These are phyloP conservation scores for Rallus crepitans DNA, from an alignment of 2,797 vertebrate species.

Conservation along the genomic window DNA sequence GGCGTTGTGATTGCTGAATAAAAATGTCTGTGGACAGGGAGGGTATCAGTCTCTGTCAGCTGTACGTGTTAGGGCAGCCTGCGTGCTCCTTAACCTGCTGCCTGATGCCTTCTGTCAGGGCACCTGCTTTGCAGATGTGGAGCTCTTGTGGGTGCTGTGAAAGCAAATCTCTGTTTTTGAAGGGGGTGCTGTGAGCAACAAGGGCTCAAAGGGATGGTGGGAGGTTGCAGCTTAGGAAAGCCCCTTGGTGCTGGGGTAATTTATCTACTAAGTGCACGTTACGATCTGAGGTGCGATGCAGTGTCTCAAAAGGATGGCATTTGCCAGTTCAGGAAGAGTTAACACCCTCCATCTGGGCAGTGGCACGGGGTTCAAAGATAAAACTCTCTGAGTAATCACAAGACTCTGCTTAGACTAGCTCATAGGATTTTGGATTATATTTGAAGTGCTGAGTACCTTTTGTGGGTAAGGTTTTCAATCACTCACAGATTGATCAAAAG, in stretches of 20 bases:
- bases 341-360: not conserved
- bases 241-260: not conserved
- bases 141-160: not conserved
- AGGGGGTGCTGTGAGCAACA: not conserved
- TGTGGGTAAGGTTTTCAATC: constrained; percentile 56
- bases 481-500: not conserved
- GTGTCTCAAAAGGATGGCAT: not conserved
- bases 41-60: not conserved
- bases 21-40: not conserved
- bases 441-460: constrained; percentile 10
- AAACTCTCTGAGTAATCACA: not conserved
- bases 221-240: not conserved
- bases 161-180: not conserved
- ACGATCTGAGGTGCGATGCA: not conserved
- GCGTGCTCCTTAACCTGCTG: not conserved
- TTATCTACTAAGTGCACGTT: not conserved
- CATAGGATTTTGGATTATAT: not conserved
- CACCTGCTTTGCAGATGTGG: not conserved
- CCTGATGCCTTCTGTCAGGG: not conserved
- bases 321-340: not conserved
- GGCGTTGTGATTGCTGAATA: not conserved
- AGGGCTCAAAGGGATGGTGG: not conserved
- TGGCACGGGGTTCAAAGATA: not conserved
- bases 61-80: not conserved
- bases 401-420: not conserved